These are phyloP conservation scores for Drosophila seguyi DNA, from an alignment of 1,140 invertebrate species.

Conservation along the genomic window DNA sequence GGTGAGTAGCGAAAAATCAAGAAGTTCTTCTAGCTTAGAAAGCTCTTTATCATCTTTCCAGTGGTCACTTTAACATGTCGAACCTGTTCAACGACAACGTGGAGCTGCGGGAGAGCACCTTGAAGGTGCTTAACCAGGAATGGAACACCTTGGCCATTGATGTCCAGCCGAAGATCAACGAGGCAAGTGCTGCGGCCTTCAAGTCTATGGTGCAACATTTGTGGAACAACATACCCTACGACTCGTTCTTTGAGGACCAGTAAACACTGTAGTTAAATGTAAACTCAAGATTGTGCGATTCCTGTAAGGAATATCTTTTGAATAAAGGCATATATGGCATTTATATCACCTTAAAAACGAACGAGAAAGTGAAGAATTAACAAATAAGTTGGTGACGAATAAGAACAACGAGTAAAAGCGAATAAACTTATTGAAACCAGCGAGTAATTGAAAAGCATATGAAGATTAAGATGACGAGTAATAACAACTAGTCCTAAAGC, in stretches of 20 bases:
- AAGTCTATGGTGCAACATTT: slow-evolving; percentile 32
- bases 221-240: slow-evolving; percentile 56
- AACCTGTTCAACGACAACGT: slow-evolving; percentile 58
- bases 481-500: no score
- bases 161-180: slow-evolving; percentile 59
- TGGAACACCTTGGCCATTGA: slow-evolving; percentile 48
- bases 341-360: neutral
- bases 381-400: no score
- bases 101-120: slow-evolving; percentile 58
- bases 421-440: no score
- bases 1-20: slow-evolving; percentile 46
- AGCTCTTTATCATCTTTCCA: no score
- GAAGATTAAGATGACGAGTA: no score
- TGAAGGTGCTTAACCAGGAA: slow-evolving; percentile 57
- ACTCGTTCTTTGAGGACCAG: slow-evolving; percentile 53
- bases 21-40: no score
- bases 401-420: neutral
- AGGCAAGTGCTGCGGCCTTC: slow-evolving; percentile 31
- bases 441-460: no score
- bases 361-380: no score
- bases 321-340: slow-evolving; percentile 4
- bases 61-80: slow-evolving; percentile 54
- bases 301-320: neutral
- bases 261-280: neutral
- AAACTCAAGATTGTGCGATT: neutral